phyloP scores from a whole-genome alignment of 2,888 invertebrate genomes.

The Eupithecia exiguata region DNA sequence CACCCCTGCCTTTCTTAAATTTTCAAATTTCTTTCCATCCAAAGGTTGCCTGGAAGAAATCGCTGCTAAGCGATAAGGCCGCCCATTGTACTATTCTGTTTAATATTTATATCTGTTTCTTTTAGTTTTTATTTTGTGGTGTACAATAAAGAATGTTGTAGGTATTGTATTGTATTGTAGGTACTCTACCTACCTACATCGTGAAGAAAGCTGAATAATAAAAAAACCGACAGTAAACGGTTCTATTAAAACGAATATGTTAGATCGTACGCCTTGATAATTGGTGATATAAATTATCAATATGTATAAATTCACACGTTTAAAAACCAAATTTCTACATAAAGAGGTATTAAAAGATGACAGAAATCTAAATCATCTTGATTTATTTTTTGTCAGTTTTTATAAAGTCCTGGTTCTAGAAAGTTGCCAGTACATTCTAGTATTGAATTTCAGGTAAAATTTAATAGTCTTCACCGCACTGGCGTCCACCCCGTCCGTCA shows the following conservation, averaged over 20 bases:
- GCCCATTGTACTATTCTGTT: no score
- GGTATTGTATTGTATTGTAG: no score
- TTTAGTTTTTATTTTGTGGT: no score
- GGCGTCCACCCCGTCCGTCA: constrained; percentile 73
- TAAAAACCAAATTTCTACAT: background rate
- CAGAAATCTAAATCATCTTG: constrained; percentile 19
- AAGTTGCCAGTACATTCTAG: background rate
- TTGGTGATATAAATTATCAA: constrained; percentile 33
- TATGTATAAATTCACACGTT: constrained; percentile 43
- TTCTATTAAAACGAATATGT: constrained; percentile 19
- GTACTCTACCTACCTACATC: no score
- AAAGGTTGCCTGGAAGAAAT: no score
- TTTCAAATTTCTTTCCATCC: no score
- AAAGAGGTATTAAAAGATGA: constrained; percentile 28
- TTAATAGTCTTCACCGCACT: constrained; percentile 60
- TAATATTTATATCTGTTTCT: no score
- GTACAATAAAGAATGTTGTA: no score
- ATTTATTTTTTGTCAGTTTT: constrained; percentile 14
- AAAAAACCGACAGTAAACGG: constrained; percentile 17
- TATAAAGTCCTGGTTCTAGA: background rate
- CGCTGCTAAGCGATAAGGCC: no score
- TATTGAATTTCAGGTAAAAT: constrained; percentile 45
- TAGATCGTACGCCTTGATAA: constrained; percentile 31
- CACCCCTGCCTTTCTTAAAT: no score
- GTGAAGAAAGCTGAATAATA: background rate